These are phyloP conservation scores for Mimumesa dahlbomi DNA, from an alignment of 2,888 invertebrate species.

Conservation along the genomic window DNA sequence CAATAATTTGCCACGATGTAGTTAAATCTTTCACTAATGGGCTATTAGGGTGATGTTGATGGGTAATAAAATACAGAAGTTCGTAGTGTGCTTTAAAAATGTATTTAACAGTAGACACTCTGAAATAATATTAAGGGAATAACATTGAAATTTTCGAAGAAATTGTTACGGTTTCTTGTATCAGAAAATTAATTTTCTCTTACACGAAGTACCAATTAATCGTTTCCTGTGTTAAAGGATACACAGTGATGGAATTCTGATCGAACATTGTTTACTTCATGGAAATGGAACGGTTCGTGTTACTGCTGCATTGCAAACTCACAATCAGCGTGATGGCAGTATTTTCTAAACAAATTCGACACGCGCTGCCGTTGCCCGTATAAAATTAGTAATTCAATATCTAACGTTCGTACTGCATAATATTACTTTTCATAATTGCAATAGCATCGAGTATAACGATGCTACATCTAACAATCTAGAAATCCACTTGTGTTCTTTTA, in stretches of 20 bases:
- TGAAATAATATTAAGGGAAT: too few species aligned
- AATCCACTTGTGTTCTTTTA: too few species aligned
- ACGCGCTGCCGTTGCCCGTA: constrained; percentile 27
- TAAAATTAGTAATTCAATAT: constrained; percentile 43
- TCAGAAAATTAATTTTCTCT: neutral
- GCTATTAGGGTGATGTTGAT: too few species aligned
- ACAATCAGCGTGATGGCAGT: constrained; percentile 23
- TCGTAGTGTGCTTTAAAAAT: too few species aligned
- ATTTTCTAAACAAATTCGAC: constrained; percentile 51
- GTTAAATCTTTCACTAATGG: too few species aligned
- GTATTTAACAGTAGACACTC: too few species aligned
- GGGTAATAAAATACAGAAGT: too few species aligned
- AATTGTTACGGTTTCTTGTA: too few species aligned
- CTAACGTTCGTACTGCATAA: constrained; percentile 12
- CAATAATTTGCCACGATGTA: too few species aligned
- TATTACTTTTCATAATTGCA: constrained; percentile 26
- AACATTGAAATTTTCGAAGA: too few species aligned
- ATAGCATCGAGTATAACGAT: neutral
- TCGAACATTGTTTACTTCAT: constrained; percentile 34
- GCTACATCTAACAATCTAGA: too few species aligned
- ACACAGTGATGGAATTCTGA: constrained; percentile 35
- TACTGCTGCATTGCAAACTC: constrained; percentile 42
- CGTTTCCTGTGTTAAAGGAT: constrained; percentile 27
- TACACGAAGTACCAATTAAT: constrained; percentile 21
- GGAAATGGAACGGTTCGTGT: constrained; percentile 39